Conservation (phyloP, 2,888 invertebrate species). For the Abrostola tripartita region DNA sequence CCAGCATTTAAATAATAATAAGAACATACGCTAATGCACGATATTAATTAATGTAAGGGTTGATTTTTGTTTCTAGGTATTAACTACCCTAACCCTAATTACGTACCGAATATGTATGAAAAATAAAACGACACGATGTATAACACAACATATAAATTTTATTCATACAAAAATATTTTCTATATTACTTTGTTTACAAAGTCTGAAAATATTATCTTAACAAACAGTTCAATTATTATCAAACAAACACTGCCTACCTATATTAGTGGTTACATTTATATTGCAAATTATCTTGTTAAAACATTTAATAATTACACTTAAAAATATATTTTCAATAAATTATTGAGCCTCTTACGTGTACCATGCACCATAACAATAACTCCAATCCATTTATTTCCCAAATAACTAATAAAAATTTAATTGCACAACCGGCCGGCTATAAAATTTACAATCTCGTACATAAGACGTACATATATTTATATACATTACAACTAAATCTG, state of each 20-base stretch:
- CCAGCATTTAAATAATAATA: too few relatives aligned
- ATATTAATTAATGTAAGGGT: too few relatives aligned
- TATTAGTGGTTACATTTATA: conserved; percentile 38
- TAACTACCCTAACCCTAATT: too few relatives aligned
- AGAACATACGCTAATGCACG: too few relatives aligned
- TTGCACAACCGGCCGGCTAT: conserved; percentile 87
- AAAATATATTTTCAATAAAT: conserved; percentile 63
- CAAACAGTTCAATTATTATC: conserved; percentile 19
- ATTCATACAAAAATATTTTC: conserved; percentile 65
- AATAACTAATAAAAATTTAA: conserved; percentile 71
- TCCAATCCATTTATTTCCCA: conserved; percentile 61
- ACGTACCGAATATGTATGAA: background rate
- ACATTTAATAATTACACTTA: conserved; percentile 42
- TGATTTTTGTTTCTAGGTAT: too few relatives aligned
- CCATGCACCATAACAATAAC: conserved; percentile 72
- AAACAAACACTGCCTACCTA: conserved; percentile 23
- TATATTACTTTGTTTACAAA: conserved; percentile 65
- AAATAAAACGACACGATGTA: conserved; percentile 35
- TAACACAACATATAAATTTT: conserved; percentile 51
- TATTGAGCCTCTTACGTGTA: conserved; percentile 74
- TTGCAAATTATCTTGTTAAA: conserved; percentile 41
- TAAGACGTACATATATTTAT: conserved; percentile 59
- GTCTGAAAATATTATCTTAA: conserved; percentile 64
- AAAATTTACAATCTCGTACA: conserved; percentile 72
- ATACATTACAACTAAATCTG: conserved; percentile 62